Percentiles rank a stretch among this genome's conserved stretches.
Evolutionary conservation across 2,888 invertebrate species (phyloP).

Genomic region (Apodemia duryi): DNA sequence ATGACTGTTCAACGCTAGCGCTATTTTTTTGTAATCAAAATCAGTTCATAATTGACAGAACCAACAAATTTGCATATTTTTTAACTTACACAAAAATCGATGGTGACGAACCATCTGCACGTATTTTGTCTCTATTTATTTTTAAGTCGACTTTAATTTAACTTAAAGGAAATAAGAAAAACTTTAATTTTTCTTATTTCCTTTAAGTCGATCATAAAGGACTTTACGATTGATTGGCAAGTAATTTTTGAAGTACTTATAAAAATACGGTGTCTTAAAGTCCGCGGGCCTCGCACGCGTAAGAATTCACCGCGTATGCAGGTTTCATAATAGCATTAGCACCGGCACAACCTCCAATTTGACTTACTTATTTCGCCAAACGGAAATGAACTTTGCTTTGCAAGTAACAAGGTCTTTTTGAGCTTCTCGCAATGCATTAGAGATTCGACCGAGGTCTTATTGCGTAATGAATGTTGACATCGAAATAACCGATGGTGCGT

Average conservation of each 20-base stretch:
- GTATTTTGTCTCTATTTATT: no score
- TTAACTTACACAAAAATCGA: no score
- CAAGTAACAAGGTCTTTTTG: slow-evolving; percentile 25
- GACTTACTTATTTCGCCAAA: slow-evolving; percentile 38
- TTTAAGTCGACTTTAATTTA: no score
- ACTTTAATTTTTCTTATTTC: no score
- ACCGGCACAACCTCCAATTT: slow-evolving; percentile 32
- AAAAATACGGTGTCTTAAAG: background rate
- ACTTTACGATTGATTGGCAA: background rate
- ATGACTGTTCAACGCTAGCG: no score
- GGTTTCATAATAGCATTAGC: slow-evolving; percentile 47
- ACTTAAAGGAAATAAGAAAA: no score
- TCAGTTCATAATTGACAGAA: no score
- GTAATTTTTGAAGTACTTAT: background rate
- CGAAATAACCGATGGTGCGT: slow-evolving; percentile 41
- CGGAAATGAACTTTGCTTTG: slow-evolving; percentile 29
- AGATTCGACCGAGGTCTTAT: slow-evolving; percentile 54
- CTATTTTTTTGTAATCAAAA: no score
- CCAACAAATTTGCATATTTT: no score
- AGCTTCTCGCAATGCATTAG: slow-evolving; percentile 23
- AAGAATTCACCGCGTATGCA: slow-evolving; percentile 39
- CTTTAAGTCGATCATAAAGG: background rate
- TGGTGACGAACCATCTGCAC: no score
- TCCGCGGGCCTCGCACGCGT: slow-evolving; percentile 15
- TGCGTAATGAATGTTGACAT: slow-evolving; percentile 74